Evolutionary conservation across 2,113 vertebrate species (phyloP), one percentile per base, ranked within the genome.

Genomic region (Nymphicus hollandicus): DNA sequence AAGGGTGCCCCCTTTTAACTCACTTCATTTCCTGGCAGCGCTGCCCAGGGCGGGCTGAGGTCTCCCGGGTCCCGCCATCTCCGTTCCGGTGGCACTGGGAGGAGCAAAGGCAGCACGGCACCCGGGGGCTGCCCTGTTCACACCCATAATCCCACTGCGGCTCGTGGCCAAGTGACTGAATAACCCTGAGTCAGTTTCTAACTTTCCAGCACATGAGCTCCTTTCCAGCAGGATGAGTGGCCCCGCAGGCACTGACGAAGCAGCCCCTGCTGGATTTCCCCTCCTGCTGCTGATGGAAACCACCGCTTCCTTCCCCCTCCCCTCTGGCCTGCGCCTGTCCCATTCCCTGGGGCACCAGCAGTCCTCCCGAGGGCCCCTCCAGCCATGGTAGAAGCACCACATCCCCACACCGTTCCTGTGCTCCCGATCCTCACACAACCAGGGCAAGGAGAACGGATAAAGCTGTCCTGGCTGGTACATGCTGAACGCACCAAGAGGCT

Each of bases 211-310:
- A 49, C 64, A 53, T 2, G 18, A 85, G 39, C 29, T 92, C 13
- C 61, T 39, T 58, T 44, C 64, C 58, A 77, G 81, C 44, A 31
- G 13, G 58, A 39, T 6, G 13, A 47, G 22, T 44, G 87, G 64
- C 25, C 13, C 19, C 47, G 71, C 70, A 22, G 81, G 70, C 52
- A 5, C 47, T 39, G 91, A 78, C 1, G 6, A 87, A 81, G 87
- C 81, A 68, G 60, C 43, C 44, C 68, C 81, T 25, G 39, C 73
- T 86, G 89, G 84, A 79, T 91, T 95, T 96, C 93, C 95, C 95
- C 89, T 92, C 31, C 65, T 63, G 73, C 60, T 4, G 41, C 87
- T 81, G 73, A 3, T 4, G 6, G 27, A 92, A 94, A 87, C 92
- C 87, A 56, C 70, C 0, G 3, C 74, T 95, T 96, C 93, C 95